Percentiles rank a stretch among this genome's conserved stretches.
phyloP scores from a whole-genome alignment of 2,888 invertebrate genomes.

The Salticus scenicus region DNA sequence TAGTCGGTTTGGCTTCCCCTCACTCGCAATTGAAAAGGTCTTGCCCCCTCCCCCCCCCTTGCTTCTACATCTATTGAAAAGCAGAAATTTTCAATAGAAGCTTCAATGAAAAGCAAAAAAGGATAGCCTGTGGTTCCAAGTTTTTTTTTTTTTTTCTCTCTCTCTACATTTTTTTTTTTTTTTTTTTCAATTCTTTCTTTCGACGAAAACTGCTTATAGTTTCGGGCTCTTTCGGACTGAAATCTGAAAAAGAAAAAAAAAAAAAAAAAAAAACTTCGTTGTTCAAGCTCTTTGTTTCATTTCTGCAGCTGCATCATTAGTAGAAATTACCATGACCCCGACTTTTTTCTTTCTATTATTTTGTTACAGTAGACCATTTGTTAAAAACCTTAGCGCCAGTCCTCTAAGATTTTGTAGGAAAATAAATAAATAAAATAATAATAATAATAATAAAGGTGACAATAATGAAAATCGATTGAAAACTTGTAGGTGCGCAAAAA shows the following conservation, averaged over 20 bases:
- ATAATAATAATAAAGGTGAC: background rate
- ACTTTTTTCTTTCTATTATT: conserved; percentile 35
- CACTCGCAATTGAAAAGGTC: conserved; percentile 47
- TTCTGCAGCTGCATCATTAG: conserved; percentile 62
- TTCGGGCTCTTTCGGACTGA: conserved; percentile 32
- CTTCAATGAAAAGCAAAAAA: conserved; percentile 57
- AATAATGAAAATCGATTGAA: conserved; percentile 8
- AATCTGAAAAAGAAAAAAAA: conserved; percentile 57
- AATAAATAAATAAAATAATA: no score
- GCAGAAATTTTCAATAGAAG: conserved; percentile 57
- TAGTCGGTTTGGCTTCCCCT: conserved; percentile 30
- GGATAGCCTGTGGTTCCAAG: conserved; percentile 43
- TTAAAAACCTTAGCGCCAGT: conserved; percentile 25
- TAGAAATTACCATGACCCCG: conserved; percentile 58
- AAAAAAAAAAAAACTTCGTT: conserved; percentile 60
- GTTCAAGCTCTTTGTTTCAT: conserved; percentile 62
- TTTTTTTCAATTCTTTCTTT: conserved; percentile 1
- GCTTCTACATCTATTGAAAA: conserved; percentile 48
- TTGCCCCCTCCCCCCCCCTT: conserved; percentile 12
- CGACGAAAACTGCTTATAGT: conserved; percentile 31
- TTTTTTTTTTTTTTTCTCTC: conserved; percentile 5
- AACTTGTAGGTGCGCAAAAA: background rate
- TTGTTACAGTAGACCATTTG: conserved; percentile 21
- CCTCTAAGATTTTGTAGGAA: background rate
- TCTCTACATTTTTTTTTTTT: background rate